Conservation (phyloP, 2,888 invertebrate species). For the Limnephilus lunatus region DNA sequence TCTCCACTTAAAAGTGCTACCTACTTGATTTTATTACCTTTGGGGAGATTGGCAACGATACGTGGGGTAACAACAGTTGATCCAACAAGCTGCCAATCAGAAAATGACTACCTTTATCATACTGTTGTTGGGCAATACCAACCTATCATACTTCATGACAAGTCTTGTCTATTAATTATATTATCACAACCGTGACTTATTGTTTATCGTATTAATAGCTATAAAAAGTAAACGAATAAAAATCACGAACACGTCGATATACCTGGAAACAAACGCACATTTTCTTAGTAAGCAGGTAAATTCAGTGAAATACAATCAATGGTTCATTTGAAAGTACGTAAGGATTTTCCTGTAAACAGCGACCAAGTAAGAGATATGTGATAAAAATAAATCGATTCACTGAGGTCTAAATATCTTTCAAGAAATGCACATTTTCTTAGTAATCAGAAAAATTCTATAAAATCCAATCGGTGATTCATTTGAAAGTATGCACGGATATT, state of each 20-base stretch:
- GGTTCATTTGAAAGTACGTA: not conserved
- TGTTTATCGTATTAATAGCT: not conserved
- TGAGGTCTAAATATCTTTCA: not conserved
- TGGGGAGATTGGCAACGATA: not conserved
- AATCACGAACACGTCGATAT: not conserved
- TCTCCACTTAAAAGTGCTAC: not conserved
- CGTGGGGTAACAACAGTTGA: not conserved
- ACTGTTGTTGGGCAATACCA: not conserved
- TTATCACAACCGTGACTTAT: not conserved
- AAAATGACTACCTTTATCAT: not conserved
- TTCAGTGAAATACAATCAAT: not conserved
- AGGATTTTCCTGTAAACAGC: not conserved
- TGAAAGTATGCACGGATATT: not conserved
- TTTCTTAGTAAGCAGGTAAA: not conserved
- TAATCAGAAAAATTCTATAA: not conserved
- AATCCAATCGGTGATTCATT: not conserved
- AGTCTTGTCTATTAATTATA: not conserved
- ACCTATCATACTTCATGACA: not conserved
- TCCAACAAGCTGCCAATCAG: not conserved
- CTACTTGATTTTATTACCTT: not conserved
- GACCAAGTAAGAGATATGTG: not conserved
- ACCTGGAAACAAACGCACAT: not conserved
- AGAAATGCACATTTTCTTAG: not conserved
- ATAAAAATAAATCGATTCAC: not conserved
- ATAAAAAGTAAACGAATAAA: not conserved